phyloP scores from a whole-genome alignment of 1,140 invertebrate species.

The Drosophila prosaltans region DNA sequence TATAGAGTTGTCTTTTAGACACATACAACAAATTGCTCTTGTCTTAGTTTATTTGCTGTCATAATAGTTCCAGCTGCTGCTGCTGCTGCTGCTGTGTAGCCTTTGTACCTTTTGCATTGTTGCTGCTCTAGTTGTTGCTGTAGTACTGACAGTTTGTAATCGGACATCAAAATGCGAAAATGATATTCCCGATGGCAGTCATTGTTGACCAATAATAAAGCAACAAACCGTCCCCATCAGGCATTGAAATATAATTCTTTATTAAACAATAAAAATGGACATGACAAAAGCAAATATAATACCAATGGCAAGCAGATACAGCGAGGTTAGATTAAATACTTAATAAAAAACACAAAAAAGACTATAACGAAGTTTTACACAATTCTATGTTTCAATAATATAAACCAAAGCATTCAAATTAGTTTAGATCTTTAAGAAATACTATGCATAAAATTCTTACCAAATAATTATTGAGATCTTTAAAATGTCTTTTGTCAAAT shows the following conservation, averaged over 20 bases:
- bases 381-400: too few species aligned
- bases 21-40: conserved; percentile 76
- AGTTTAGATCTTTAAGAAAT: too few species aligned
- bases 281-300: neutral
- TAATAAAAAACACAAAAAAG: too few species aligned
- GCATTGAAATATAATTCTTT: conserved; percentile 37
- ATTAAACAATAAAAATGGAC: conserved; percentile 3
- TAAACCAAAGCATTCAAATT: too few species aligned
- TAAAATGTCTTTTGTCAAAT: too few species aligned
- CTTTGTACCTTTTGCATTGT: conserved; percentile 70
- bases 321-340: neutral
- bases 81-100: conserved; percentile 39
- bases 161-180: conserved; percentile 78
- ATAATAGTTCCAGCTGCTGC: conserved; percentile 65
- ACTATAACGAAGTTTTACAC: too few species aligned
- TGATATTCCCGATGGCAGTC: conserved; percentile 56
- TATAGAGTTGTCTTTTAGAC: conserved; percentile 64
- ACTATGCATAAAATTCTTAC: too few species aligned
- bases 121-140: conserved; percentile 73
- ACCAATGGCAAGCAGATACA: neutral
- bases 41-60: conserved; percentile 67
- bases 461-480: too few species aligned
- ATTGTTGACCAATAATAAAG: conserved; percentile 70
- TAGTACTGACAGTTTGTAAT: conserved; percentile 46
- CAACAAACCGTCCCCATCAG: conserved; percentile 3